Base-by-base conservation (phyloP, 2,888 invertebrate genomes). In the Mesorhabditis sp. region DNA sequence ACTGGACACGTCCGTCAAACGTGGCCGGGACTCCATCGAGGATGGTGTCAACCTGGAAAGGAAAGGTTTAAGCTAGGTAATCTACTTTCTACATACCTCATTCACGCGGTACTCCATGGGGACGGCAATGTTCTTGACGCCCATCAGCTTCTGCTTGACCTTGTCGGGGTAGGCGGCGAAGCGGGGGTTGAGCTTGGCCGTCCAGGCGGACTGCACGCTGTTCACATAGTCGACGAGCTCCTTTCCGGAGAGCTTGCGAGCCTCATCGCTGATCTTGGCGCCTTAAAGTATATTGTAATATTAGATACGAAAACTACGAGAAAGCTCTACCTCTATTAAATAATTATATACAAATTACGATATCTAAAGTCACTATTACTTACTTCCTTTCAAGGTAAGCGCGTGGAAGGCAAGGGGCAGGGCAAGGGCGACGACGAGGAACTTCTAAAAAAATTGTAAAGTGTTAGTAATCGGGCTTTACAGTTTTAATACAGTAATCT, bases 181-280 rank as follows among this genome's bases (percentile, higher is more conserved):
- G 41, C 74, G 70, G 6, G 69, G 15, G 68, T 70, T 72, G 42
- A 77, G 73, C 64, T 74, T 68, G 50, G 75, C 73, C 62, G 45
- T 78, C 71, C 70, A 78, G 7, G 70, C 45, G 4, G 45, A 70
- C 72, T 79, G 77, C 45, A 72, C 62, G 62, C 70, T 67, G 72
- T 79, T 79, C 65, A 79, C 67, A 67, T 79, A 76, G 67, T 79
- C 73, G 68, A 78, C 76, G 44, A 79, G 75, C 4, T 71, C 77
- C 62, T 74, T 70, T 73, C 79, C 79, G 41, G 69, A 45, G 64
- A 79, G 77, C 61, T 67, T 65, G 65, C 74, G 70, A 43, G 66
- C 67, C 63, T 75, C 76, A 61, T 72, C 67, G 42, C 71, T 70
- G 10, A 76, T 68, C 4, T 58, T 4, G 28, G 71, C 70, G 42